Conservation (phyloP, 2,888 invertebrate species). For the Amblyjoppa proteus region DNA sequence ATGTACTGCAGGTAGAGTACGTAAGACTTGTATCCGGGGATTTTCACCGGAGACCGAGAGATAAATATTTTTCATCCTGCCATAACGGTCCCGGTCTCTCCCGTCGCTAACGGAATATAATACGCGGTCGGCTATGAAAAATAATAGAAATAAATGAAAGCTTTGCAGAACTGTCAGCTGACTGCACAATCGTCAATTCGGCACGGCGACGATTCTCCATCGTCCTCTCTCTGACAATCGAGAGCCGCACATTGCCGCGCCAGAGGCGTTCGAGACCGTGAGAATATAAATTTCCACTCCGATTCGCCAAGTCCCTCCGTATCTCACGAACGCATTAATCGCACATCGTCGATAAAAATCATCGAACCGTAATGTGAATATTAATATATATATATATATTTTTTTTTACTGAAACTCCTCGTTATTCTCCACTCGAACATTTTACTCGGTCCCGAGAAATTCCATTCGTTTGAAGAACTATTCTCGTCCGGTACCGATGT, state of each 20-base stretch:
- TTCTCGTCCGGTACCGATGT: background rate
- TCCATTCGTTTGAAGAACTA: background rate
- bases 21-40: conserved; percentile 1
- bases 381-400: background rate
- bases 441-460: background rate
- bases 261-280: conserved; percentile 22
- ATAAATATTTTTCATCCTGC: conserved; percentile 48
- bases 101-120: conserved; percentile 73
- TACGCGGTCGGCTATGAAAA: conserved; percentile 46
- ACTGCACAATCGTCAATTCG: conserved; percentile 24
- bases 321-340: conserved; percentile 24
- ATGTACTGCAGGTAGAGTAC: conserved; percentile 31
- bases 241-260: background rate
- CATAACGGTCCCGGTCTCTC: conserved; percentile 38
- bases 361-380: conserved; percentile 14
- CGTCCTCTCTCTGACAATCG: conserved; percentile 12
- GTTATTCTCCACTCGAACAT: background rate
- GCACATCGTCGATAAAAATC: conserved; percentile 19
- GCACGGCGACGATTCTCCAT: conserved; percentile 60
- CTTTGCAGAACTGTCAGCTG: conserved; percentile 18
- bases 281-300: conserved; percentile 65
- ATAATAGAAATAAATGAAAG: conserved; percentile 28
- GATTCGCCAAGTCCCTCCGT: conserved; percentile 55
- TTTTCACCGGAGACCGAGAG: conserved; percentile 23
- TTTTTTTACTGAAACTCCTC: background rate